Evolutionary conservation across 2,888 invertebrate genomes (phyloP), one percentile per base, ranked within the genome.

Genomic region (Sarcophaga rosellei): DNA sequence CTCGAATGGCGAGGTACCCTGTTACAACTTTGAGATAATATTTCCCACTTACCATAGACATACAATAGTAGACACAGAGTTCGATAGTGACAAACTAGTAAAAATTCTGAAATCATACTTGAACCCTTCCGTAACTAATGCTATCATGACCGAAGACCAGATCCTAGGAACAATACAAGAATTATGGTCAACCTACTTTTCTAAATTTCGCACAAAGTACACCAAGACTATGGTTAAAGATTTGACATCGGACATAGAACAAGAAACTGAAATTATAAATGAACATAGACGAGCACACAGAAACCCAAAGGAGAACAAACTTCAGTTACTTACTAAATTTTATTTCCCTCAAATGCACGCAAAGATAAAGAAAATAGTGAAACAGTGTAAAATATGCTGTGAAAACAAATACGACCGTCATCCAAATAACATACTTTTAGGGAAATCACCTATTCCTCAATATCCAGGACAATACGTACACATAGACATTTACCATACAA

Each of bases 401-500:
- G 47, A 72, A 75, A 63, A 74, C 11, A 84, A 84, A 45, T 84
- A 85, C 47, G 86, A 86, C 12, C 59, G 86, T 23, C 82, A 84
- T 20, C 88, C 85, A 2, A 23, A 80, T 15, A 79, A 83, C 47
- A 79, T 61, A 4, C 61, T 68, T 62, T 11, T 88, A 0, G 63
- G 85, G 20, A 17, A 61, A 10, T 88, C 88, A 0, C 87, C 86
- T 17, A 87, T 88, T 44, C 88, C 88, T 3, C 61, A 66, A 15
- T 83, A 84, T 23, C 87, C 88, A 2, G 81, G 78, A 11, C 69
- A 88, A 63, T 77, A 81, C 3, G 17, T 88, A 2, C 87, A 88
- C 65, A 70, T 81, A n/a, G 81, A 74, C 17, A 74, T 81, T 20
- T 81, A 63, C 25, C 20, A 4, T 21, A 68, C 74, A 4, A 68